Percentiles rank a stretch among this genome's conserved stretches.
phyloP scores from a whole-genome alignment of 2,888 invertebrate genomes.

The Seira ritae region DNA sequence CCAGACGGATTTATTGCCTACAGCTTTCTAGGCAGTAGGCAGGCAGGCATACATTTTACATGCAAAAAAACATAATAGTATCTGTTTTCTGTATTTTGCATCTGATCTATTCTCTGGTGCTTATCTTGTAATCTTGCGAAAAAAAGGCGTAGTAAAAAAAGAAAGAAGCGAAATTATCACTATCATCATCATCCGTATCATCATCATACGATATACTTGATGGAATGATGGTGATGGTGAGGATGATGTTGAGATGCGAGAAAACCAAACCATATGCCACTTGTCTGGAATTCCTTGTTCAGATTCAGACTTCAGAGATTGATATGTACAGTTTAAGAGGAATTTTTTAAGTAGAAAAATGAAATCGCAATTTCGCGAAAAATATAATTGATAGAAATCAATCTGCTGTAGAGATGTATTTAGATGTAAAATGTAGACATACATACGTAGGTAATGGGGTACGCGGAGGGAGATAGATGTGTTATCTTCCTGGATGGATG shows the following conservation, averaged over 20 bases:
- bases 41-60: too few species aligned
- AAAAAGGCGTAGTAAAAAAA: background rate
- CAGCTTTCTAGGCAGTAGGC: conserved; percentile 20
- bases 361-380: background rate
- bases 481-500: too few species aligned
- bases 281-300: background rate
- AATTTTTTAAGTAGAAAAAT: background rate
- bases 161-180: too few species aligned
- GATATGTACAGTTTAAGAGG: background rate
- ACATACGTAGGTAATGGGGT: background rate
- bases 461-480: too few species aligned
- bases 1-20: conserved; percentile 60
- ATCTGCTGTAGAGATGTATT: background rate
- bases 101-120: too few species aligned
- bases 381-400: too few species aligned
- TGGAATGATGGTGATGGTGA: too few species aligned
- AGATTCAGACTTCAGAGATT: background rate
- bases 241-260: too few species aligned
- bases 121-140: too few species aligned
- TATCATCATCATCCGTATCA: too few species aligned
- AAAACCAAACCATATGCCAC: background rate
- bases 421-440: background rate
- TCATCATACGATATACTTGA: background rate
- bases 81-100: too few species aligned
- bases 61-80: too few species aligned